Conservation (phyloP, 1,140 invertebrate genomes). For the Caenorhabditis latens region DNA sequence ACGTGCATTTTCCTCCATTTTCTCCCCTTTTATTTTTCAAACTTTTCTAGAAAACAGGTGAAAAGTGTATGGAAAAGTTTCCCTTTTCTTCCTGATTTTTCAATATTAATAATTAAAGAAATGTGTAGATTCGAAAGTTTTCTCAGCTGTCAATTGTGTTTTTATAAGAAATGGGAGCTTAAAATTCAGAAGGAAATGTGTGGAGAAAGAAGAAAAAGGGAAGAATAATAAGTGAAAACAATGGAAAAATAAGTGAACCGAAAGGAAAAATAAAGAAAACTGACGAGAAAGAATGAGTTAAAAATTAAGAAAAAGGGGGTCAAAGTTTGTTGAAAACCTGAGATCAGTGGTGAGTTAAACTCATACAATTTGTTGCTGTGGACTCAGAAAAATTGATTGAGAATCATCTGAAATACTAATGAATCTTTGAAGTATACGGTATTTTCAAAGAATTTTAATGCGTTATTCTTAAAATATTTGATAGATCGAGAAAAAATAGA, state of each 20-base stretch:
- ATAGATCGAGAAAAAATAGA: no score
- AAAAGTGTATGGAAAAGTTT: background rate
- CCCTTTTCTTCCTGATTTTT: background rate
- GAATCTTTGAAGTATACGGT: no score
- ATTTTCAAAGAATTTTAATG: no score
- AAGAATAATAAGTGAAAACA: background rate
- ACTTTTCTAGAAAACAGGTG: constrained; percentile 13
- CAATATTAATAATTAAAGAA: background rate
- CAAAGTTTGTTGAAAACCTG: background rate
- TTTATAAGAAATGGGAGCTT: background rate
- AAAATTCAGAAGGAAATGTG: background rate
- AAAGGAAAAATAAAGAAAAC: background rate
- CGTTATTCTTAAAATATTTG: no score
- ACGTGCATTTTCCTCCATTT: background rate
- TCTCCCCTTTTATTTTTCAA: background rate
- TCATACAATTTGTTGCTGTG: no score
- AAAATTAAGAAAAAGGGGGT: background rate
- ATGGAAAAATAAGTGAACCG: constrained; percentile 13
- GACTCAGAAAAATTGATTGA: no score
- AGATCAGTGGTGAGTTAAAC: no score
- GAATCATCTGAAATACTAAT: no score
- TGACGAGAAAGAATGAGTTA: constrained; percentile 1
- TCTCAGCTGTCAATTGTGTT: background rate
- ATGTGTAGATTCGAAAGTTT: background rate
- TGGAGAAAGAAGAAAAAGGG: background rate